Conservation (phyloP, 2,113 vertebrate species). For the Condylura cristata region DNA sequence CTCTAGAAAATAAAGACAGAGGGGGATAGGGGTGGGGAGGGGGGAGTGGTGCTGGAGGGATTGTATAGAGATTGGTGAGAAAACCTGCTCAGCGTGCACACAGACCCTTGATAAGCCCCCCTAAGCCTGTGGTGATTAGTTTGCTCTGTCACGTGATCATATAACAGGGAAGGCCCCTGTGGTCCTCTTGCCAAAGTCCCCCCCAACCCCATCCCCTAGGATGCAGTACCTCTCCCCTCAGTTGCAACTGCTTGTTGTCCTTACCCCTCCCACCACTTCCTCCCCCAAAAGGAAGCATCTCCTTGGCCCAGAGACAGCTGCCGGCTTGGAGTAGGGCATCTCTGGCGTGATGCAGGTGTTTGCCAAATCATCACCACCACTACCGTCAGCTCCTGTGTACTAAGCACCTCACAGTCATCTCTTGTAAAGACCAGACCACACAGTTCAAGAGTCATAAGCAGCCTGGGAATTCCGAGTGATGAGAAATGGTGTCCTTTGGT, state of each 20-base stretch:
- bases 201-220: background rate
- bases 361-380: fast-evolving
- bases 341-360: fast-evolving
- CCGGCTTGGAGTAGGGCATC: fast-evolving
- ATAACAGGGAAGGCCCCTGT: background rate
- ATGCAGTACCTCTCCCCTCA: background rate
- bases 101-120: background rate
- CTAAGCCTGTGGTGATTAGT: background rate
- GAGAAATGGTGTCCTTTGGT: background rate
- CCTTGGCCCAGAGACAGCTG: background rate
- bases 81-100: background rate
- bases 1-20: background rate
- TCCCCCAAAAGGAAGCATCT: background rate
- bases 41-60: too few relatives aligned
- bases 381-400: fast-evolving
- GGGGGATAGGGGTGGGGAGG: too few relatives aligned
- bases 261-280: background rate
- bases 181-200: background rate
- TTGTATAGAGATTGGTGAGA: background rate
- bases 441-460: background rate
- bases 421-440: background rate
- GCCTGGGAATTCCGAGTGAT: background rate
- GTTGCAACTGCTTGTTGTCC: background rate
- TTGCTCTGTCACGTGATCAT: background rate
- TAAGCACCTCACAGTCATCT: background rate